Evolutionary conservation across 2,888 invertebrate genomes (phyloP), one percentile per base, ranked within the genome.

Genomic region (Cerceris rybyensis): DNA sequence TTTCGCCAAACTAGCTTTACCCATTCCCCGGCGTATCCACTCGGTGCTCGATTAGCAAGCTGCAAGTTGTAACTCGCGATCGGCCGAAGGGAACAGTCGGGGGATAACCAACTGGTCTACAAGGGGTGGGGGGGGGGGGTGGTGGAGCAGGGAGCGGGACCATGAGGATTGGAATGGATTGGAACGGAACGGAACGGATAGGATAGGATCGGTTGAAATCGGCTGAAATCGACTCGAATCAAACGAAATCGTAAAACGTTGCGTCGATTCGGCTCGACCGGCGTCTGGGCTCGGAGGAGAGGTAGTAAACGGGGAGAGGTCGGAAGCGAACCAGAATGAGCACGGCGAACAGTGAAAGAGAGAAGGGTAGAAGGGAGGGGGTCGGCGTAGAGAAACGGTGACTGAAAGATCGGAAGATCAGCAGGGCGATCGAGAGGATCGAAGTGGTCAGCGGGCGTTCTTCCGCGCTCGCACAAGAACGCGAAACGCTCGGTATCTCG

Each of bases 321-420:
- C 63, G 67, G 78, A 78, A 71, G 63, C 67, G 75, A 75, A 71
- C 59, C 71, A 78, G 66, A 71, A 64, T 71, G 78, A 57, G 49
- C 28, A 70, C 61, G 16, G 14, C 78, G 61, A 70, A 60, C 70
- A 78, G 60, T 70, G 78, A 70, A 78, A 78, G 78, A 77, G 65
- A 50, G 17, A 70, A 70, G 65, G 70, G 70, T 41, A 78, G 66
- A 65, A 78, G 52, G 61, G 55, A 46, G 46, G 28, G 28, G 28
- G 1, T 28, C 28, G 28, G 28, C 28, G 28, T 28, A 28, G 28
- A 28, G 28, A 2, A 4, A 28, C 11, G 2, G 14, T 6, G n/a
- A 16, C 54, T 4, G 54, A 16, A 8, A 54, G n/a, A 28, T 14
- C 7, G 54, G 6, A 16, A 2, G 8, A 7, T 4, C 14, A n/a